Evolutionary conservation across 2,113 vertebrate genomes (phyloP), one percentile per base, ranked within the genome.

Genomic region (Anhinga rufa): DNA sequence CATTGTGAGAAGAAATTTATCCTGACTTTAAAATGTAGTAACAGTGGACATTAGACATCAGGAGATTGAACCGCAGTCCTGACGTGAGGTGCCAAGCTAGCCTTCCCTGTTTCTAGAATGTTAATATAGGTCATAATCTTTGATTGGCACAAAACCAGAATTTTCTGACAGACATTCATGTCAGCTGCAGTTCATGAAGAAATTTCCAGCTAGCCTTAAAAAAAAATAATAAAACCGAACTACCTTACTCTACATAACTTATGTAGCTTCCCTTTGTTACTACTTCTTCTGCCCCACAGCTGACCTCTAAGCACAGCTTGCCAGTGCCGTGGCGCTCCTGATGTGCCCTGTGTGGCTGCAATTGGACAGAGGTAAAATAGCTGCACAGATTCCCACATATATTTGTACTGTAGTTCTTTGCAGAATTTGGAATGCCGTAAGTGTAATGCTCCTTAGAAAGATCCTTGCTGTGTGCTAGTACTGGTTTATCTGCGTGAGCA

Each of bases 131-230:
- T 96, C 85, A 87, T 44, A 46, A 61, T 87, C 71, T 82, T 75
- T 90, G 74, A 92, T 42, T 80, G 93, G 77, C 92, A 95, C 77
- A 91, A 75, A 94, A 48, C 31, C 29, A 46, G 78, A 88, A 93
- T 58, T 38, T 57, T 38, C 71, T 90, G 89, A 93, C 88, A 88
- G 44, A 17, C 57, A 31, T 76, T 79, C 69, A 81, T 4, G 12
- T 60, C 40, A 82, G 17, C 34, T 86, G 83, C 48, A 85, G 65
- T 46, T 93, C 80, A 42, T 7, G 40, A 72, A 82, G 51, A 54
- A 79, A 81, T 55, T 88, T 93, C 80, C 84, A 94, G 6, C 58
- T 36, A 69, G 31, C 18, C 64, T 85, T 90, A 58, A 71, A 72
- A 86, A 74, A 38, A 66, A 88, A 65, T 61, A 74, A 60, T 34